Base-by-base conservation (phyloP, 92 coral and sea anemone species). In the Bergia puertoricense region DNA sequence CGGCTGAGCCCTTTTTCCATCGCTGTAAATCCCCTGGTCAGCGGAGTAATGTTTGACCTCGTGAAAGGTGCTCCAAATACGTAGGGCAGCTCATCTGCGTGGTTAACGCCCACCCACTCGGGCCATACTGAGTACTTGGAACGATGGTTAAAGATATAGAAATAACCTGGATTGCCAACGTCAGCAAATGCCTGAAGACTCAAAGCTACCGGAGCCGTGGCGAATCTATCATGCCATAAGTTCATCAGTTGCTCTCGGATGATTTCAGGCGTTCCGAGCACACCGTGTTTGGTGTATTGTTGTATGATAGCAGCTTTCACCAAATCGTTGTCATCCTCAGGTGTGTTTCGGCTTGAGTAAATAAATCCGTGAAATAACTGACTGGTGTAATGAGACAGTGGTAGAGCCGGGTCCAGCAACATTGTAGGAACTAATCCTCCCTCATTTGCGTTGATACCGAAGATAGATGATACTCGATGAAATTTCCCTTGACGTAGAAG, bases 221-320 rank as follows among this genome's bases (percentile, higher is more conserved):
- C 86, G 14, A 91, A 37, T 8, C 74, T 76, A 62, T 91, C 93
- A 11, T 74, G 71, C 3, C 65, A 76, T 18, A 91, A 50, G 37
- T 78, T 82, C 71, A 75, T 87, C 50, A 91, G 42, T 69, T 88
- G 85, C 37, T 77, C 74, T 50, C 79, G 77, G 46, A 91, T 76
- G 22, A 30, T 36, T 85, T 91, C 82, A 8, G 88, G 91, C 54
- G 85, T 56, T 74, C 75, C 85, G 8, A 82, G 82, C 11, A 89
- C 71, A 50, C 85, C 81, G 37, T 91, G 93, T 75, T 91, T 90
- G 54, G 92, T 93, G 93, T 89, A 93, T 68, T 85, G 89, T 57
- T 51, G 88, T 74, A 83, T 54, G 46, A 90, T 89, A 59, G 93
- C 94, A 59, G 85, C 86, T 89, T 88, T 93, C 45, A 91, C 85